Evolutionary conservation across 1,140 invertebrate species (phyloP), one percentile per base, ranked within the genome.

Genomic region (Drosophila bocqueti): DNA sequence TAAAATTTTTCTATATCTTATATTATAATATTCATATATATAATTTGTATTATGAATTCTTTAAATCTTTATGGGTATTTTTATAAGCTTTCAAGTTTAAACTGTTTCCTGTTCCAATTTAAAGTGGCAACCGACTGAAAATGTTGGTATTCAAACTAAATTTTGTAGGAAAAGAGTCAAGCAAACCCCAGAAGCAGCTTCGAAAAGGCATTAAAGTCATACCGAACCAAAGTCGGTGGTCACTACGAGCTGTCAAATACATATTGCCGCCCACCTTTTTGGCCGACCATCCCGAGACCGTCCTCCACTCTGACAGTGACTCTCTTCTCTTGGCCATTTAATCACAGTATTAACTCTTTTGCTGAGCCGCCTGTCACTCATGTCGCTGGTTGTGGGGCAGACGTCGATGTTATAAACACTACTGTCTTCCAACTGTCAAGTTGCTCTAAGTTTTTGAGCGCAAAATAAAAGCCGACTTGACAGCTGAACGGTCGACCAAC

Each of bases 321-420:
- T 79, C 83, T 87, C 79, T 72, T 38, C 76, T 79, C 36, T 67
- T 73, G 85, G 78, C 77, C 83, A 81, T 92, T 92, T 92, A 92
- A 92, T 92, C 91, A 91, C 91, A 91, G 91, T 89, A 91, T 92
- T 92, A 92, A 92, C 91, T 92, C 91, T 92, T 92, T 92, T 74
- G 81, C 85, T 83, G 91, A 92, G 91, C 83, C 84, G 91, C 91
- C 67, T 92, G 91, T 92, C 91, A 92, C 67, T 92, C 91, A 83
- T 79, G 81, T 84, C 74, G 82, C 79, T 18, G 54, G 47, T 46
- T 69, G 65, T 69, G 68, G 43, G 67, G 18, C 71, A 61, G 71
- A 52, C 67, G 68, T 74, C 71, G 60, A 89, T 87, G 85, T 79
- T 84, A 90, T 89, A 89, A 90, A 90, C 82, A 89, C 85, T 90